Evolutionary conservation across 1,140 invertebrate genomes (phyloP).

Genomic region (Bombus superbus): DNA sequence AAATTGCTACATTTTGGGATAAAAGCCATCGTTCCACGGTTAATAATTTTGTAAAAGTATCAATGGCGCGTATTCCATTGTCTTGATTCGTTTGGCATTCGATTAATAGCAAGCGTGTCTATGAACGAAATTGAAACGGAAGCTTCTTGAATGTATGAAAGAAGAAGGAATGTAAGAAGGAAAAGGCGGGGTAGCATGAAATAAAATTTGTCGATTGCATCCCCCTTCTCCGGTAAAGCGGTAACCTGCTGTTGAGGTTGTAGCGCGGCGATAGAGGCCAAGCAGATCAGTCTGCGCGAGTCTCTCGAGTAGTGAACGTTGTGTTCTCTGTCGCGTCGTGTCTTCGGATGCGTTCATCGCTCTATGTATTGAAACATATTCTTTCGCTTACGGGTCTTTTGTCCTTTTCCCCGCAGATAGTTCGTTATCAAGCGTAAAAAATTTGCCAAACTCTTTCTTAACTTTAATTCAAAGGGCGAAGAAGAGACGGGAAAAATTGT

Average conservation of each 20-base stretch:
- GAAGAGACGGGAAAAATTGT: not conserved
- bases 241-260: constrained; percentile 59
- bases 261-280: constrained; percentile 40
- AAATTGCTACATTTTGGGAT: too few relatives aligned
- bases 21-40: not conserved
- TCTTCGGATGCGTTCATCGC: not conserved
- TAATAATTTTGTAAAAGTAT: not conserved
- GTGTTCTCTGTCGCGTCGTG: not conserved
- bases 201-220: constrained; percentile 61
- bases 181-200: constrained; percentile 29
- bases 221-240: constrained; percentile 56
- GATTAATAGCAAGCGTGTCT: not conserved
- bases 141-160: constrained; percentile 6
- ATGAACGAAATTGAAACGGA: not conserved
- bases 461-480: not conserved
- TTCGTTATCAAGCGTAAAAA: not conserved
- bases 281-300: constrained; percentile 73
- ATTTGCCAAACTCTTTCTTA: not conserved
- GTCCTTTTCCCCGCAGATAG: not conserved
- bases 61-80: too few relatives aligned
- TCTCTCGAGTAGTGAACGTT: constrained; percentile 61
- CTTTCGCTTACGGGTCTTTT: not conserved
- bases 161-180: constrained; percentile 9
- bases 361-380: not conserved
- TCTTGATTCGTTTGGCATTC: not conserved